These are phyloP conservation scores for Clepsis dumicolana DNA, from an alignment of 2,888 invertebrate genomes.

Conservation along the genomic window DNA sequence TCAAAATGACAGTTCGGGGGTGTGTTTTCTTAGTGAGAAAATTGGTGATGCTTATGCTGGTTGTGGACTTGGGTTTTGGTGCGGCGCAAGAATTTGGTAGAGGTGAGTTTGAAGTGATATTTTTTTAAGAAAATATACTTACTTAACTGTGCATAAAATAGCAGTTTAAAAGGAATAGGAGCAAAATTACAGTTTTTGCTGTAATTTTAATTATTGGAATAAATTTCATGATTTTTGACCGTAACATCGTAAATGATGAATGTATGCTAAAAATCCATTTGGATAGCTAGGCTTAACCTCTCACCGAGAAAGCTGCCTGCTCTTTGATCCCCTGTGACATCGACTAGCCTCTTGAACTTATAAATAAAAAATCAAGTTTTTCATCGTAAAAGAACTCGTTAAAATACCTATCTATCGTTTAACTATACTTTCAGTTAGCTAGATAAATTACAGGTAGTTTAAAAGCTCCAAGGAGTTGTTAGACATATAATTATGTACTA, in stretches of 20 bases:
- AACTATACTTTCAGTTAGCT: background rate
- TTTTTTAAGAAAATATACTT: too few species aligned
- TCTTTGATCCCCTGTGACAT: too few species aligned
- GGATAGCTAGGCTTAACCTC: too few species aligned
- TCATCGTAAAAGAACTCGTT: background rate
- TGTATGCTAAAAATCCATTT: too few species aligned
- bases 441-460: background rate
- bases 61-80: slow-evolving; percentile 71
- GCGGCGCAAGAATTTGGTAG: slow-evolving; percentile 66
- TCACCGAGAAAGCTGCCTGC: too few species aligned
- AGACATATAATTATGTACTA: background rate
- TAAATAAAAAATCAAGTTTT: background rate
- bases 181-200: too few species aligned
- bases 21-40: slow-evolving; percentile 76
- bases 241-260: too few species aligned
- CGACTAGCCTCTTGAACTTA: too few species aligned
- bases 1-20: slow-evolving; percentile 80
- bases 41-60: slow-evolving; percentile 69
- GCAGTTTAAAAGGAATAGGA: too few species aligned
- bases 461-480: background rate
- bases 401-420: background rate
- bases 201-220: too few species aligned
- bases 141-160: too few species aligned
- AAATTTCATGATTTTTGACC: too few species aligned
- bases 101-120: slow-evolving; percentile 61